Evolutionary conservation across 1,140 invertebrate genomes (phyloP).

Genomic region (Brachionus koreanus): DNA sequence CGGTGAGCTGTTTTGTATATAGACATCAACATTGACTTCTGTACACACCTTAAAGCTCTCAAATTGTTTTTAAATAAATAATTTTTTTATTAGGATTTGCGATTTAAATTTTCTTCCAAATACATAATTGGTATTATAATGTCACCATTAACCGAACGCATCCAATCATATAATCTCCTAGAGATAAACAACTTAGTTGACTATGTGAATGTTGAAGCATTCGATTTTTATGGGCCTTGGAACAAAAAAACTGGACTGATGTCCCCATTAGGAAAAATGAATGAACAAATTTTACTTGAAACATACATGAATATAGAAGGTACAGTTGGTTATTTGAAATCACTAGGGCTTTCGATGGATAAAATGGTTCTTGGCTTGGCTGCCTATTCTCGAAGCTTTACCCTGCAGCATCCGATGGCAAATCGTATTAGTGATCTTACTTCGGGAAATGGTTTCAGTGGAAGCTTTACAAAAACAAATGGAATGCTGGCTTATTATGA

Average conservation of each 20-base stretch:
- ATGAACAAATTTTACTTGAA: conserved; percentile 20
- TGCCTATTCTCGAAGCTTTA: conserved; percentile 22
- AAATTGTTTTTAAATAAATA: too few relatives aligned
- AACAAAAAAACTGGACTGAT: conserved; percentile 33
- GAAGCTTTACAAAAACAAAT: conserved; percentile 36
- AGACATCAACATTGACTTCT: too few relatives aligned
- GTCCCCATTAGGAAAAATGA: conserved; percentile 21
- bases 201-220: conserved; percentile 30
- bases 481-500: conserved; percentile 40
- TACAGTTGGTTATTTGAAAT: neutral
- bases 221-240: conserved; percentile 43
- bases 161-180: neutral
- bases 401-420: neutral
- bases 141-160: conserved; percentile 26
- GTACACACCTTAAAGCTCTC: too few relatives aligned
- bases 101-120: neutral
- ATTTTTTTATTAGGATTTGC: conserved; percentile 14
- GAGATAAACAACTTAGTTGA: conserved; percentile 23
- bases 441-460: conserved; percentile 11
- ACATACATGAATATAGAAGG: conserved; percentile 22
- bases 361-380: conserved; percentile 34
- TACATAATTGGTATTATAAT: conserved; percentile 26
- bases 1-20: too few relatives aligned
- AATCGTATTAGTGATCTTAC: conserved; percentile 1
- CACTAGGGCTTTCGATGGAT: neutral